Evolutionary conservation across 30 jellyfish, hydroid and myxozoan species (phyloP).

Genomic region (Turritopsis rubra): DNA sequence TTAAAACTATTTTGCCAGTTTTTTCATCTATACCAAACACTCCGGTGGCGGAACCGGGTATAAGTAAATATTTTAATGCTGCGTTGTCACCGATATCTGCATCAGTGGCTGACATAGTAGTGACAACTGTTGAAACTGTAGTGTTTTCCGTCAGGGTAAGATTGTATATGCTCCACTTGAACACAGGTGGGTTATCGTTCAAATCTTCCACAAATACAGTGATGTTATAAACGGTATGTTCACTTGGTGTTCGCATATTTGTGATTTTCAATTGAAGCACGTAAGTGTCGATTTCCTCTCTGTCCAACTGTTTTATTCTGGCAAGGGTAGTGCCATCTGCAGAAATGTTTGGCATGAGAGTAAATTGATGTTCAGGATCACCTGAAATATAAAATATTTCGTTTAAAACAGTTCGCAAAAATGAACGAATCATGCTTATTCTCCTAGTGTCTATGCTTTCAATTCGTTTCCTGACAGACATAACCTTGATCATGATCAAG

Average conservation of each 20-base stretch:
- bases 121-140: conserved; percentile 46
- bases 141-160: conserved; percentile 57
- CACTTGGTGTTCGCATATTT: conserved; percentile 28
- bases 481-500: no score
- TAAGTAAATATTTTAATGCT: conserved; percentile 41
- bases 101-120: conserved; percentile 65
- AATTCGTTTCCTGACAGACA: no score
- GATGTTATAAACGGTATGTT: conserved; percentile 34
- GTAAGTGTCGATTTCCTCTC: conserved; percentile 56
- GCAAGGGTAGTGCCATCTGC: conserved; percentile 29
- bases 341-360: conserved; percentile 42
- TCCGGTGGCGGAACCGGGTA: conserved; percentile 64
- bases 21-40: conserved; percentile 44
- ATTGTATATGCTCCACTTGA: conserved; percentile 40
- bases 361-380: conserved; percentile 45
- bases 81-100: conserved; percentile 65
- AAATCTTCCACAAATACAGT: conserved; percentile 54
- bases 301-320: conserved; percentile 48
- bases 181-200: conserved; percentile 75
- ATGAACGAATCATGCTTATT: neutral
- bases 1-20: conserved; percentile 65
- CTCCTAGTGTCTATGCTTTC: neutral
- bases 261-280: conserved; percentile 45
- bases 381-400: conserved; percentile 34
- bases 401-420: neutral